Percentiles rank a stretch among this genome's conserved stretches.
These are phyloP conservation scores for Vandiemenella viatica DNA, from an alignment of 2,888 invertebrate species.

Conservation along the genomic window DNA sequence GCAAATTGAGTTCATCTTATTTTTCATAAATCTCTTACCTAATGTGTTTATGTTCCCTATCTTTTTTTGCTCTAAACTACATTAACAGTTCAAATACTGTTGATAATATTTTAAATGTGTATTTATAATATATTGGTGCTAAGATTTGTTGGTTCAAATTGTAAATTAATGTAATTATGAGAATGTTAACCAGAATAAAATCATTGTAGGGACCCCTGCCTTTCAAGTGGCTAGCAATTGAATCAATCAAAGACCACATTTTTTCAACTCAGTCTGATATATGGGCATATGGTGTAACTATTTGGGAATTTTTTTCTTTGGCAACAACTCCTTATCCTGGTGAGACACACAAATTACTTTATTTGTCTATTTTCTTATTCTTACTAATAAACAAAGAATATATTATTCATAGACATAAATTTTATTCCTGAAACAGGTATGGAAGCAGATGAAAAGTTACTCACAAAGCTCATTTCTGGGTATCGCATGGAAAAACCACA, in stretches of 20 bases:
- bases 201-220: constrained; percentile 57
- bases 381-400: not conserved
- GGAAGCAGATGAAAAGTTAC: constrained; percentile 55
- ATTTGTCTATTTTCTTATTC: not conserved
- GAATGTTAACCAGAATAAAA: too few species aligned
- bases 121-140: too few species aligned
- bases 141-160: too few species aligned
- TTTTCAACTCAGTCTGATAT: constrained; percentile 92
- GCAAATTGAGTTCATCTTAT: too few species aligned
- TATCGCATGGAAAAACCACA: constrained; percentile 78
- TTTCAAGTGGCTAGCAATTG: constrained; percentile 93
- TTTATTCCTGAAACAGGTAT: constrained; percentile 32
- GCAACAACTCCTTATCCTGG: constrained; percentile 75
- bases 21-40: too few species aligned
- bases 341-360: constrained; percentile 19
- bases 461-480: constrained; percentile 59
- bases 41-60: too few species aligned
- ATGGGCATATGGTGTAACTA: constrained; percentile 81
- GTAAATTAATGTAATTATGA: too few species aligned
- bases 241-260: constrained; percentile 76
- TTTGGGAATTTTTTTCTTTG: constrained; percentile 81
- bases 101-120: too few species aligned
- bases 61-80: too few species aligned
- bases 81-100: too few species aligned
- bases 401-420: not conserved